Percentiles rank a stretch among this genome's conserved stretches.
phyloP scores from a whole-genome alignment of 2,113 vertebrate genomes.

The Laticauda colubrina region DNA sequence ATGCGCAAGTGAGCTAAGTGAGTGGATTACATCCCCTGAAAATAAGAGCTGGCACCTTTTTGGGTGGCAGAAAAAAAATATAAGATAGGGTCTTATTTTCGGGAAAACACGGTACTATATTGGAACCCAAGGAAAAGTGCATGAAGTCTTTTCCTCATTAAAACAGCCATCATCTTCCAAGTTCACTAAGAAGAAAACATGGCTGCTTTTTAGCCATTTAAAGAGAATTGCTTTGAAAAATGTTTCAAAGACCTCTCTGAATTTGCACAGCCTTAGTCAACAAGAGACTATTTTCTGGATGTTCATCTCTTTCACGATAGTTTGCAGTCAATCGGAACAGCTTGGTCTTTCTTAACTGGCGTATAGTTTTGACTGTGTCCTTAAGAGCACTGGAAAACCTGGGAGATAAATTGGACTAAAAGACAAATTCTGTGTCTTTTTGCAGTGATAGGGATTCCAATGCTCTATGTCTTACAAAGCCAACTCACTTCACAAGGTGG shows the following conservation, averaged over 20 bases:
- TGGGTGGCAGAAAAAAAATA: too few species aligned
- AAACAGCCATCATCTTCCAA: not conserved
- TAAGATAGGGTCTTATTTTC: too few species aligned
- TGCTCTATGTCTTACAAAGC: not conserved
- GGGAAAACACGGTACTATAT: not conserved
- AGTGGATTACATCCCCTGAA: too few species aligned
- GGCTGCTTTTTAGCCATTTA: not conserved
- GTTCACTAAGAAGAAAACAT: not conserved
- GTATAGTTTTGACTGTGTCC: not conserved
- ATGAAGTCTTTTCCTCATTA: not conserved
- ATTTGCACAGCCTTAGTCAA: not conserved
- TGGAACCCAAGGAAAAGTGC: not conserved
- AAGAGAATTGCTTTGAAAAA: not conserved
- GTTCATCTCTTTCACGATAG: not conserved
- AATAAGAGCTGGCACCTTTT: too few species aligned
- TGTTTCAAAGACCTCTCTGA: not conserved
- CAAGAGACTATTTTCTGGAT: not conserved
- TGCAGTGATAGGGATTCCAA: not conserved
- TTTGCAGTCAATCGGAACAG: not conserved
- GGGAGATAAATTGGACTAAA: too few species aligned
- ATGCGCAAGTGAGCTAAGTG: too few species aligned
- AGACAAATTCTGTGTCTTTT: not conserved
- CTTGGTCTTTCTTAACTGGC: not conserved
- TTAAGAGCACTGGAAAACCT: not conserved
- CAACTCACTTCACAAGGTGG: not conserved